phyloP scores from a whole-genome alignment of 2,113 vertebrate species.

The Lepus europaeus region DNA sequence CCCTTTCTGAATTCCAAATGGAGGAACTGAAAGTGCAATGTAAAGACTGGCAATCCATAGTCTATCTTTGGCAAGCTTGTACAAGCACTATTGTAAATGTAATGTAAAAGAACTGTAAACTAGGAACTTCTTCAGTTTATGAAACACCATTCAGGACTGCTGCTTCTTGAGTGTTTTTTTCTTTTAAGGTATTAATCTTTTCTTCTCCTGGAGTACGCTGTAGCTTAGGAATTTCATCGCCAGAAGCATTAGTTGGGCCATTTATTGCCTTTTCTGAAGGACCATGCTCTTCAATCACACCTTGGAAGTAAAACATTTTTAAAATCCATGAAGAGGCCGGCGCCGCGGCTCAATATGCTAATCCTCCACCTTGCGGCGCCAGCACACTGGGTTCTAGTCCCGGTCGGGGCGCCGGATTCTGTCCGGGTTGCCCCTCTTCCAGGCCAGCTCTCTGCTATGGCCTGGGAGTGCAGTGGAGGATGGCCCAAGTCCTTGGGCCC shows the following conservation, averaged over 20 bases:
- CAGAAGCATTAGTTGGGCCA: slow-evolving; percentile 90
- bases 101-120: slow-evolving; percentile 94
- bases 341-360: too few species aligned
- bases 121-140: slow-evolving; percentile 92
- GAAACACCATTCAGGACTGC: slow-evolving; percentile 96
- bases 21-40: slow-evolving; percentile 95
- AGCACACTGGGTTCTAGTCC: too few species aligned
- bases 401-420: too few species aligned
- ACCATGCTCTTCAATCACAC: slow-evolving; percentile 94
- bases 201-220: slow-evolving; percentile 90
- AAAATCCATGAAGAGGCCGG: too few species aligned
- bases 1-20: slow-evolving; percentile 93
- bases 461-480: too few species aligned
- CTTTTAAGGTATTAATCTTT: slow-evolving; percentile 88
- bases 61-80: slow-evolving; percentile 99
- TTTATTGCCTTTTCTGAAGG: slow-evolving; percentile 92
- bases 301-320: too few species aligned
- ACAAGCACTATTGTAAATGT: slow-evolving; percentile 98
- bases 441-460: too few species aligned
- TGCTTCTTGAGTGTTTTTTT: slow-evolving; percentile 91
- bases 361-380: too few species aligned
- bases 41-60: slow-evolving; percentile 95
- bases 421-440: too few species aligned
- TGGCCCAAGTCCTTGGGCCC: too few species aligned
- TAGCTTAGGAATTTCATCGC: slow-evolving; percentile 89